Evolutionary conservation across 2,888 invertebrate genomes (phyloP), one percentile per base, ranked within the genome.

Genomic region (Diaphora mendica): DNA sequence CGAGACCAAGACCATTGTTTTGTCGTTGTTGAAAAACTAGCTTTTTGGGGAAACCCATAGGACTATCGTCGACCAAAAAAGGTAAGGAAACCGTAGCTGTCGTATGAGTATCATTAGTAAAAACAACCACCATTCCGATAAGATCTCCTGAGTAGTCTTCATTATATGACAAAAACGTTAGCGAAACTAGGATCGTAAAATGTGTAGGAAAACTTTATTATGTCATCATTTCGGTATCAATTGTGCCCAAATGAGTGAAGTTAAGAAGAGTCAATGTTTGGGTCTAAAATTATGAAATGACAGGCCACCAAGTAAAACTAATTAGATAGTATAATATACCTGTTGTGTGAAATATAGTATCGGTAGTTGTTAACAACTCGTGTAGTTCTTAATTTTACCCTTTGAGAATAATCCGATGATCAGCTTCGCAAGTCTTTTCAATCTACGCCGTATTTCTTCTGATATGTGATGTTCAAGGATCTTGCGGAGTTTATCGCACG

Each of bases 371-470:
- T 23, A 23, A 44, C 23, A 51, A 51, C 23, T 51, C 23, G 23
- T 23, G 51, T 0, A 51, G 23, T 23, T 48, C 23, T 23, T 51
- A 51, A 23, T 1, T 51, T 51, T 23, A 9, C 23, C 9, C 15
- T 51, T 51, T 7, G 2, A 23, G 23, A 51, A 51, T 51, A 23
- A 51, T 9, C 8, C 51, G 23, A 59, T 55, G 51, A 55, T 51
- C 48, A 55, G 68, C 48, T 30, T 65, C 23, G 51, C 39, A 64
- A 44, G 35, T 59, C 9, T 65, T 20, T 44, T n/a, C 48, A 44
- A 65, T 73, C 2, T 73, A 59, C 73, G 73, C 66, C 42, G 35
- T 70, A 73, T 66, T 26, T 44, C n/a, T 44, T 26, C 39, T 48
- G 20, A 64, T 64, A 64, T 26, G 62, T 70, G 44, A 33, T 44